Evolutionary conservation across 2,888 invertebrate genomes (phyloP), one percentile per base, ranked within the genome.

Genomic region (Acanthopleura granulata): DNA sequence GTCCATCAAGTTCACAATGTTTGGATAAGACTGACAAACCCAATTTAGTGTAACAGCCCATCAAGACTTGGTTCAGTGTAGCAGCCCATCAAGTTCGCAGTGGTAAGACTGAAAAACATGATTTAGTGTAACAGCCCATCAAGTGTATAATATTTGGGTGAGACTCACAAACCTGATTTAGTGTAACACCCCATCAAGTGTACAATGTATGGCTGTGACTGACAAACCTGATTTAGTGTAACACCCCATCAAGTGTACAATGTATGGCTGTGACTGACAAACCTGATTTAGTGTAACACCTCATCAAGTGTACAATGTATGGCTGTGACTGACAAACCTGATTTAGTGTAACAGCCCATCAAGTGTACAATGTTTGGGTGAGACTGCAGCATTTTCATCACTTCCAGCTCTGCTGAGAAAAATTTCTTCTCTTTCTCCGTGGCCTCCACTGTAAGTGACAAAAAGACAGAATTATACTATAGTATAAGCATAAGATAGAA

Each of bases 141-240:
- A 87, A 79, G 11, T 82, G 79, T 49, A 86, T 78, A 22, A 86
- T 80, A 80, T 86, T 86, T n/a, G 81, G 81, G 71, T 87, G 86
- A 22, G 85, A 77, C 49, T 50, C 84, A 57, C 57, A 16, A 22
- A 66, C 69, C 69, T 25, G 69, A 66, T 66, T 25, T 1, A 25
- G 86, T 87, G 72, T 86, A 87, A 77, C 86, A 86, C 22, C 85
- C 87, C 49, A 86, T 85, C 25, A 87, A 79, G 11, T 82, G 79
- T 49, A 86, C 79, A n/a, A 86, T 80, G 80, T 86, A 85, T n/a
- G 82, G 81, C 70, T 87, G 86, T 16, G 85, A 77, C 49, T 85
- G 85, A 57, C 57, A 18, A n/a, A 66, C 69, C 69, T 25, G 69
- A 14, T 27, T 25, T 30, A 25, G 86, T 87, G 72, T 86, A 87